Evolutionary conservation across 1,140 invertebrate species (phyloP), one percentile per base, ranked within the genome.

Genomic region (Zaprionus ghesquierei): DNA sequence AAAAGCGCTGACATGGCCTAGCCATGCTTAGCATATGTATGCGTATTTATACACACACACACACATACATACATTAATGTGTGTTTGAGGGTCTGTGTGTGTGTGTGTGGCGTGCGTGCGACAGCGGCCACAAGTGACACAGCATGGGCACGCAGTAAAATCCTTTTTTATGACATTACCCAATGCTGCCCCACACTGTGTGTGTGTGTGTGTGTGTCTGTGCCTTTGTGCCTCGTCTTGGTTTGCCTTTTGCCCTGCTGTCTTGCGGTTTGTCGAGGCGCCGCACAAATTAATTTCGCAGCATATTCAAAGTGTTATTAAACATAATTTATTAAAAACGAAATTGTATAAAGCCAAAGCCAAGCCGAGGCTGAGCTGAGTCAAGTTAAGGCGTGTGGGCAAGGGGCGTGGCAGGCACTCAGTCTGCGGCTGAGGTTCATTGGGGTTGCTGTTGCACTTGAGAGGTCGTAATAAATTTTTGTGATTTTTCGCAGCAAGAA

Each of bases 241-340:
- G 31, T n/a, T 61, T 23, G 31, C 69, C 53, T 49, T n/a, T 55
- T 2, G 50, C 25, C 55, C 38, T 44, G 53, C 27, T 49, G 60
- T 72, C 69, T 79, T 72, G 74, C 63, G 77, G 73, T 69, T 66
- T 58, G 61, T 66, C 35, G 62, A 44, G 54, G 53, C 56, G 58
- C 63, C 65, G 44, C 53, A 78, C 81, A 90, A 90, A 90, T 90
- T 90, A 90, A 90, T 90, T 90, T 87, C 79, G 69, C 80, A 84
- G 76, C 87, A 80, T 90, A 90, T 90, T 90, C 79, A 85, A 89
- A 89, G 84, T 84, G 82, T 90, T 90, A 90, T 90, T 90, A 89
- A 90, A 89, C 87, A 90, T 90, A 90, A 90, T 90, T 90, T 89
- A 89, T 89, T 89, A 89, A 89, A 89, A 89, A 81, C 86, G 81